Evolutionary conservation across 1,140 invertebrate species (phyloP), one percentile per base, ranked within the genome.

Genomic region (Battus philenor): DNA sequence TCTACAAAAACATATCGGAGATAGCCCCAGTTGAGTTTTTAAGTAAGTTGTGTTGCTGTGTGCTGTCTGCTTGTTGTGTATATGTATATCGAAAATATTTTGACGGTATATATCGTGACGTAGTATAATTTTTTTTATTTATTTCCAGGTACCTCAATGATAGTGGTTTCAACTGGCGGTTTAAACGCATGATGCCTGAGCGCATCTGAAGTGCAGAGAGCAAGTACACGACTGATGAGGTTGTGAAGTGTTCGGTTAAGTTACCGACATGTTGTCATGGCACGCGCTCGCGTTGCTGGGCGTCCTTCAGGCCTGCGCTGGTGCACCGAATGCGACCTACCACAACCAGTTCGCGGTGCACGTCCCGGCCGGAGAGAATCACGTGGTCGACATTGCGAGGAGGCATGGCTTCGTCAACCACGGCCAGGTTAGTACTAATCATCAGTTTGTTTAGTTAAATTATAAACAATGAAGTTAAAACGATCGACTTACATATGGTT

Each of bases 301-400:
- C 41, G 65, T 70, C 68, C 67, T 80, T 29, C 53, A 47, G 32
- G 39, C 41, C 16, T 54, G 65, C 54, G 62, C 50, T 27, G 49
- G 47, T 39, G 54, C 65, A 15, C 67, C 58, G 26, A 62, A 70
- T 48, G 38, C 66, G 9, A 38, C 93, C 59, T 95, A 90, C 70
- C 90, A 89, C 68, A 93, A 95, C 72, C 89, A 95, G 70, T 95
- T 95, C 71, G 94, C 93, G 7, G 90, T 94, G 17, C 89, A 93
- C 70, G 87, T 94, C 65, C 90, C 91, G 16, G 88, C 83, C 18
- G 92, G 91, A 7, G 72, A 83, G 13, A 59, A 86, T 4, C 81
- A 84, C 24, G 89, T 88, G 8, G 88, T 89, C 61, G 64, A 68
- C 44, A 88, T 95, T 45, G 93, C 93, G n/a, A 69, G 69, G 34